Percentiles rank a stretch among this genome's conserved stretches.
Conservation (phyloP, 2,797 vertebrate genomes). For the Paguma larvata region DNA sequence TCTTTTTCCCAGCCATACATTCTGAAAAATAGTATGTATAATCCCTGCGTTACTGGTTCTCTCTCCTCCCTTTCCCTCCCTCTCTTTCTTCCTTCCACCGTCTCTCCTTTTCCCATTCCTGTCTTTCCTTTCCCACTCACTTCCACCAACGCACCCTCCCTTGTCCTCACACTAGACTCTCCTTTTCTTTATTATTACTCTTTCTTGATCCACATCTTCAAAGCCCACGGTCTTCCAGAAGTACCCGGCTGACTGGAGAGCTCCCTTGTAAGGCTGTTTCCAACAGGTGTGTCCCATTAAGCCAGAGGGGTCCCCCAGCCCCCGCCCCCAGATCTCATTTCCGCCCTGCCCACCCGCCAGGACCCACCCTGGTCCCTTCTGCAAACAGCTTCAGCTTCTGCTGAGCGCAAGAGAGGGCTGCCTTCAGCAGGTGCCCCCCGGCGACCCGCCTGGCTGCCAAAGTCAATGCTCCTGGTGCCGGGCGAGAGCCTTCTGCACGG, state of each 20-base stretch:
- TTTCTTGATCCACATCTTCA: background rate
- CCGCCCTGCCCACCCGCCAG: rapidly evolving
- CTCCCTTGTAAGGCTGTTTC: background rate
- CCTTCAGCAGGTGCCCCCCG: background rate
- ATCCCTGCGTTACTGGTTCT: background rate
- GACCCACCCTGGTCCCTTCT: background rate
- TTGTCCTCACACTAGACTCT: background rate
- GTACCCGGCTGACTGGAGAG: background rate
- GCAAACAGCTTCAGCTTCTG: background rate
- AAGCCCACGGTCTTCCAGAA: background rate
- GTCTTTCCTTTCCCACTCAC: background rate
- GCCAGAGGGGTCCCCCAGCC: background rate
- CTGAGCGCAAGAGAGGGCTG: background rate
- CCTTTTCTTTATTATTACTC: no score
- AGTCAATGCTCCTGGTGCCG: background rate
- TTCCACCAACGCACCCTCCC: background rate
- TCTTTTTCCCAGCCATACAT: background rate
- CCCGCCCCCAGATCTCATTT: background rate
- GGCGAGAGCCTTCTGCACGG: rapidly evolving
- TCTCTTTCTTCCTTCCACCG: background rate
- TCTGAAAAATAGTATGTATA: background rate
- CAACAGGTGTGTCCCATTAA: constrained; percentile 24
- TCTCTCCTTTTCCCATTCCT: background rate
- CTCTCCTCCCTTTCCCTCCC: background rate
- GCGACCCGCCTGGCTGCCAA: background rate